Percentiles rank a stretch among this genome's conserved stretches.
phyloP scores from a whole-genome alignment of 2,113 vertebrate species.

The Pavo muticus region DNA sequence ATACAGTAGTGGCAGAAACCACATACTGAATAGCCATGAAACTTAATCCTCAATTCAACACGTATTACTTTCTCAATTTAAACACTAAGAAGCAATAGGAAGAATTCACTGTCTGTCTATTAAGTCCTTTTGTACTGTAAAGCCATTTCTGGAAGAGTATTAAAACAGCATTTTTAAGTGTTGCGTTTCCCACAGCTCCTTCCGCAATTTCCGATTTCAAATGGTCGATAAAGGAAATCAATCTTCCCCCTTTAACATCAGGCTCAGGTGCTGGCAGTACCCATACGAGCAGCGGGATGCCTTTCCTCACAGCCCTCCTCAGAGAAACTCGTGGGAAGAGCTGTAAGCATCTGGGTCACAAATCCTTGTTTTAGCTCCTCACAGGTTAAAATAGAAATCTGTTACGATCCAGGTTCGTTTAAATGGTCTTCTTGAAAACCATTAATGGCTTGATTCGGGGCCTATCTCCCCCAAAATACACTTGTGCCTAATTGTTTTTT shows the following conservation, averaged over 20 bases:
- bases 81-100: slow-evolving; percentile 3
- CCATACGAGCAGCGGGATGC: neutral
- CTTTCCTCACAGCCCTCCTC: accelerated
- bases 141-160: neutral
- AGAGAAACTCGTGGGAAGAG: neutral
- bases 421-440: neutral
- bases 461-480: neutral
- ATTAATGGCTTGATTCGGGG: neutral
- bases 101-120: neutral
- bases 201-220: neutral
- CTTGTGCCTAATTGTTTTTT: neutral
- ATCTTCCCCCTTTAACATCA: neutral
- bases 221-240: neutral
- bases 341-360: neutral
- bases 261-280: neutral
- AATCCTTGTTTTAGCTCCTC: neutral
- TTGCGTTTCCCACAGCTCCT: neutral
- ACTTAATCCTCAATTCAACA: neutral
- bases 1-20: neutral
- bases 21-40: neutral
- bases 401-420: neutral
- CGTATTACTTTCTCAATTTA: neutral
- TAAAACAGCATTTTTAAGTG: neutral
- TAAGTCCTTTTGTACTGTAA: neutral
- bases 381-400: accelerated